These are phyloP conservation scores for Colius striatus DNA, from an alignment of 2,113 vertebrate genomes.

Conservation along the genomic window DNA sequence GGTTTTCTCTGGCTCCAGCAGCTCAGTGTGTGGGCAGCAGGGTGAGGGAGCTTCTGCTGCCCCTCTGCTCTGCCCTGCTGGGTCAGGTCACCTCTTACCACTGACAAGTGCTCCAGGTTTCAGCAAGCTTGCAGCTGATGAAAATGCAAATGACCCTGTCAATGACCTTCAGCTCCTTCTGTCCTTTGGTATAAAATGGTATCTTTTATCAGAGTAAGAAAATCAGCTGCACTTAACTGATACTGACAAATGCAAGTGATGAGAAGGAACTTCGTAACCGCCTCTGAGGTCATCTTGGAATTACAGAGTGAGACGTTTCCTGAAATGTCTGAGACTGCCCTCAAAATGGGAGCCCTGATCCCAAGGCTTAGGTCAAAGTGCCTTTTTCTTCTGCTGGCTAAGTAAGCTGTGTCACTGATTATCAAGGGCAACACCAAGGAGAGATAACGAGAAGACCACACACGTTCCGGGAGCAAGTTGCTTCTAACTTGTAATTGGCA, in stretches of 20 bases:
- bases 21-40: too few relatives aligned
- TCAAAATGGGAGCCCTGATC: neutral
- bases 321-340: fast-evolving
- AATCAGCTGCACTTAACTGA: neutral
- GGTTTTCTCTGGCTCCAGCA: too few relatives aligned
- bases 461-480: neutral
- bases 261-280: neutral
- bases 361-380: neutral
- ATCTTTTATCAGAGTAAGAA: neutral
- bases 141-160: neutral
- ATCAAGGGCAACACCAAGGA: neutral
- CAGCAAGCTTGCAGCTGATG: too few relatives aligned
- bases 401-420: neutral
- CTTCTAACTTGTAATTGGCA: neutral
- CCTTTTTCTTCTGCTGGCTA: neutral
- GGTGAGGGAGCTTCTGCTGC: too few relatives aligned
- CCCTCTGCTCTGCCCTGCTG: too few relatives aligned
- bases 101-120: too few relatives aligned
- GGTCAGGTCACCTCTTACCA: too few relatives aligned
- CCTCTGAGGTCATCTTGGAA: too few relatives aligned
- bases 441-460: neutral
- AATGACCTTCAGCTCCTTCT: neutral
- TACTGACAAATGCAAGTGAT: neutral
- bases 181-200: neutral
- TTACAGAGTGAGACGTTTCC: neutral